Evolutionary conservation across 2,888 invertebrate genomes (phyloP).

Genomic region (Drosophila buzzatii): DNA sequence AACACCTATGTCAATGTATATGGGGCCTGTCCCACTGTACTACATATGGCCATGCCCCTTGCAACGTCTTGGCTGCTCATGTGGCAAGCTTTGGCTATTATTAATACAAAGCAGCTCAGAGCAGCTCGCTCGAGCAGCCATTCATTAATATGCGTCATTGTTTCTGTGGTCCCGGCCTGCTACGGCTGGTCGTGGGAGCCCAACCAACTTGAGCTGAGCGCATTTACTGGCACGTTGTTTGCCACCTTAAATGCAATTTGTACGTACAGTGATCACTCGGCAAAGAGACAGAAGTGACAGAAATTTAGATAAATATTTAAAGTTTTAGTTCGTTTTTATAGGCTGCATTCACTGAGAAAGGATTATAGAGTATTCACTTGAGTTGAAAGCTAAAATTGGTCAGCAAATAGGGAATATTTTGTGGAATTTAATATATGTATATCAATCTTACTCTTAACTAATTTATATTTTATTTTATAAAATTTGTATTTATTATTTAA

Average conservation of each 20-base stretch:
- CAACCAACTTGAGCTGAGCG: conserved; percentile 27
- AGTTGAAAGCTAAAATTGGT: neutral
- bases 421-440: neutral
- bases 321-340: neutral
- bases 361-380: neutral
- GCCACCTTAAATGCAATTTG: conserved; percentile 38
- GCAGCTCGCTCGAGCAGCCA: conserved; percentile 32
- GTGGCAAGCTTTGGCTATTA: conserved; percentile 43
- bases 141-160: conserved; percentile 70
- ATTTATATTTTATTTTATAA: no score
- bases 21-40: conserved; percentile 3
- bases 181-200: conserved; percentile 43
- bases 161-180: conserved; percentile 10
- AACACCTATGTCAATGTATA: neutral
- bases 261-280: conserved; percentile 14
- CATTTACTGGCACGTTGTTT: conserved; percentile 27
- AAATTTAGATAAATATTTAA: neutral
- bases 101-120: conserved; percentile 31
- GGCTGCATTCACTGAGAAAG: neutral
- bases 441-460: neutral
- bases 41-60: conserved; percentile 4
- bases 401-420: neutral
- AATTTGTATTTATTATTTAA: no score
- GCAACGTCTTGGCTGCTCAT: conserved; percentile 32
- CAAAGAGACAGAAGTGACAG: neutral